Conservation (phyloP, 2,888 invertebrate species). For the Myopa tessellatipennis region DNA sequence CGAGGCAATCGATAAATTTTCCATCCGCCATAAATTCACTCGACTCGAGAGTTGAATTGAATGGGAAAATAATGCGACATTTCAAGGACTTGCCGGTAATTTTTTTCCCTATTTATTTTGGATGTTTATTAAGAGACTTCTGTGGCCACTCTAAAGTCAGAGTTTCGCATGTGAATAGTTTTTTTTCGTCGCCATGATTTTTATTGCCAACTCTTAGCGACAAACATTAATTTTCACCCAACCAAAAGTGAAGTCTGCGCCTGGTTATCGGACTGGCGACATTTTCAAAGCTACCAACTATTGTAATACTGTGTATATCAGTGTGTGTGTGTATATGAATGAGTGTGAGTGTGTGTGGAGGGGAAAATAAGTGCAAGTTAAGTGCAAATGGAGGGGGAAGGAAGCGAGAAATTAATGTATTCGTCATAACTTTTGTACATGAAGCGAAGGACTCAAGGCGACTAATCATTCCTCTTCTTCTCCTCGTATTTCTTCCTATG, state of each 20-base stretch:
- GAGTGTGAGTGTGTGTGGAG: not conserved
- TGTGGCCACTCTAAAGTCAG: too few species aligned
- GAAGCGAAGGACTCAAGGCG: not conserved
- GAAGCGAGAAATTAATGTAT: not conserved
- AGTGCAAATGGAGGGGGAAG: too few species aligned
- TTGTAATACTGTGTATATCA: not conserved
- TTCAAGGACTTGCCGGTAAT: conserved; percentile 21
- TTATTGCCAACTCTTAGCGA: not conserved
- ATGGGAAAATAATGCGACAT: conserved; percentile 20
- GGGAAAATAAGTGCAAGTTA: not conserved
- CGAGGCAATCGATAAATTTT: conserved; percentile 32
- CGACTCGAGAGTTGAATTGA: not conserved
- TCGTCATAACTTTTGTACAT: conserved; percentile 9
- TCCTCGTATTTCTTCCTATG: too few species aligned
- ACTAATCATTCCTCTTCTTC: too few species aligned
- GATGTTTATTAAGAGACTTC: too few species aligned
- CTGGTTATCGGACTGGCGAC: conserved; percentile 21
- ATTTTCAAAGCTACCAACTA: conserved; percentile 21
- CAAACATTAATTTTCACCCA: conserved; percentile 31
- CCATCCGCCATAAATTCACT: conserved; percentile 21
- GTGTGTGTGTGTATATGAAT: too few species aligned
- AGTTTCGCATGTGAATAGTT: too few species aligned
- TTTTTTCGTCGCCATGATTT: too few species aligned
- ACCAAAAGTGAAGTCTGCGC: conserved; percentile 2
- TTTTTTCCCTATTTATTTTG: too few species aligned